These are phyloP conservation scores for Elymnias hypermnestra DNA, from an alignment of 1,140 invertebrate genomes.

Conservation along the genomic window DNA sequence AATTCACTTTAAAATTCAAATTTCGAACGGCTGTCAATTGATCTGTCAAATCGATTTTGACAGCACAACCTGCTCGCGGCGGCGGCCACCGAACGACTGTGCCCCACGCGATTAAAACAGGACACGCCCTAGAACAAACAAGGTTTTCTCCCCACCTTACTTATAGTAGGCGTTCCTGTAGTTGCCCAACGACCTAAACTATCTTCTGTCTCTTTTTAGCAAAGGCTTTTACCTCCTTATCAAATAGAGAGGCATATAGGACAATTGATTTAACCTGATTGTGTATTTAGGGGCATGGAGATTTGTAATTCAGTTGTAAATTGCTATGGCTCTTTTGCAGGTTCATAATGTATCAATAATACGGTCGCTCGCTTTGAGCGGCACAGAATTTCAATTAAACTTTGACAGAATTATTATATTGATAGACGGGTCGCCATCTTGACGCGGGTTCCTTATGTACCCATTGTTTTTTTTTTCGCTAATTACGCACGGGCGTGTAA, in stretches of 20 bases:
- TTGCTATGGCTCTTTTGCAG: slow-evolving; percentile 60
- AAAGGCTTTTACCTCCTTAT: not conserved
- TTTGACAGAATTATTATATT: slow-evolving; percentile 73
- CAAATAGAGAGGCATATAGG: slow-evolving; percentile 26
- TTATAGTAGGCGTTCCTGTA: slow-evolving; percentile 49
- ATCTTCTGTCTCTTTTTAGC: slow-evolving; percentile 24
- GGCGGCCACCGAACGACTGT: slow-evolving; percentile 50
- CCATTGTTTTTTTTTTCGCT: slow-evolving; percentile 6
- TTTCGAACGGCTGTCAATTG: slow-evolving; percentile 45
- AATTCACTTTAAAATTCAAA: slow-evolving; percentile 35
- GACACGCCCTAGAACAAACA: slow-evolving; percentile 64
- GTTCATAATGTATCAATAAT: slow-evolving; percentile 71
- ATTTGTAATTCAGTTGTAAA: slow-evolving; percentile 74
- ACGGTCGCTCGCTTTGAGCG: slow-evolving; percentile 45
- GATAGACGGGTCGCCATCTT: slow-evolving; percentile 60
- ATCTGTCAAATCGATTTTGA: slow-evolving; percentile 31
- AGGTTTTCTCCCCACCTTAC: slow-evolving; percentile 41
- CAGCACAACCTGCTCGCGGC: slow-evolving; percentile 31
- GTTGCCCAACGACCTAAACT: slow-evolving; percentile 29
- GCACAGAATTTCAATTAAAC: slow-evolving; percentile 69
- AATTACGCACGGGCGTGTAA: slow-evolving; percentile 23
- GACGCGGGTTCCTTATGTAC: slow-evolving; percentile 26
- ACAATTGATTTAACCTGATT: slow-evolving; percentile 66
- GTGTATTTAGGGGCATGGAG: slow-evolving; percentile 66
- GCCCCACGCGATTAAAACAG: slow-evolving; percentile 19